A percentile compares a stretch with the other conserved stretches of the same genome.
phyloP scores from a whole-genome alignment of 64 coral and sea anemone species.

The Stichodactyla helianthus region DNA sequence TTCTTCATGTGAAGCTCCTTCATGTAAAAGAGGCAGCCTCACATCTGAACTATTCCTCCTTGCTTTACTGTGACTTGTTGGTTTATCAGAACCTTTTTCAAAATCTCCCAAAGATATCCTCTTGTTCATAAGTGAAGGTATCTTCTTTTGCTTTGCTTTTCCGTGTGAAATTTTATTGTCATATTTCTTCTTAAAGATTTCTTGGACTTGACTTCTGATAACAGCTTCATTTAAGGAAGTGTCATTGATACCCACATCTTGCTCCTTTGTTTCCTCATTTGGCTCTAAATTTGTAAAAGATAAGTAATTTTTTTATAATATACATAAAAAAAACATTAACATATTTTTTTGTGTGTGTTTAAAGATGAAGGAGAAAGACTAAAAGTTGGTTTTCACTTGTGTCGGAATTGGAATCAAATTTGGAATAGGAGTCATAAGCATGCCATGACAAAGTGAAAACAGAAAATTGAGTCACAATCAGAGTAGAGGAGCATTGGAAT shows the following conservation, averaged over 20 bases:
- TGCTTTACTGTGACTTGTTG: not conserved
- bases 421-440: no score
- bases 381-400: no score
- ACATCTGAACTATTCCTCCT: not conserved
- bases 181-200: constrained; percentile 15
- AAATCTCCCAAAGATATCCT: not conserved
- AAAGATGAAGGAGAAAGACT: no score
- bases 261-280: not conserved
- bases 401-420: no score
- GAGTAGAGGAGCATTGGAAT: no score
- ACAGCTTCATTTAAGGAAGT: not conserved
- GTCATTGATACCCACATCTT: not conserved
- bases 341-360: no score
- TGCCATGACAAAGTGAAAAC: no score
- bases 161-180: not conserved
- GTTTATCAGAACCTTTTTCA: not conserved
- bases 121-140: not conserved
- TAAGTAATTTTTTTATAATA: not conserved
- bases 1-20: not conserved
- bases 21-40: not conserved
- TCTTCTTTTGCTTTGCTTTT: not conserved
- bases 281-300: not conserved
- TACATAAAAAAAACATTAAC: no score
- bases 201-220: not conserved
- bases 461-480: no score